Conservation (phyloP, 2,797 vertebrate species). For the Menidia menidia region DNA sequence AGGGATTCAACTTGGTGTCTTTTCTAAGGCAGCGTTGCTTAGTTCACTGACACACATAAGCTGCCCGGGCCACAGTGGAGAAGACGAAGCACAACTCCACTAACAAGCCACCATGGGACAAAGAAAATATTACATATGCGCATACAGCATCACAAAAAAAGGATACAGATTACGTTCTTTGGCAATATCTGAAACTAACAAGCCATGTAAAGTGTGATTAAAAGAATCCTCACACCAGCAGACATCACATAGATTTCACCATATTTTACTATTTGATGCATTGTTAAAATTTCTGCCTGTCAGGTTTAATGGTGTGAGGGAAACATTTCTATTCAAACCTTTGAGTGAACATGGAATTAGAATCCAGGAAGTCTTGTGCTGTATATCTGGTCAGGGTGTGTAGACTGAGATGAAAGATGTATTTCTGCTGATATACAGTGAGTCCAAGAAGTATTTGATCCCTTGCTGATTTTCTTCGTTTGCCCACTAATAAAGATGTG, state of each 20-base stretch:
- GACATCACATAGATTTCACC: too few relatives aligned
- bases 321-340: too few relatives aligned
- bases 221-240: neutral
- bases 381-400: neutral
- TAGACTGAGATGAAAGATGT: neutral
- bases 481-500: too few relatives aligned
- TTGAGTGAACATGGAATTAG: too few relatives aligned
- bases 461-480: too few relatives aligned
- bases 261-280: neutral
- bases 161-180: neutral
- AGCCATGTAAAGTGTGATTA: neutral
- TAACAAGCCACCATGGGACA: conserved; percentile 46
- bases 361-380: too few relatives aligned
- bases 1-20: conserved; percentile 19
- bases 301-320: neutral
- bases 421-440: neutral
- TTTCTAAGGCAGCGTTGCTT: conserved; percentile 10
- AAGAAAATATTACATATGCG: neutral
- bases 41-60: conserved; percentile 4
- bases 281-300: neutral
- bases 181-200: neutral
- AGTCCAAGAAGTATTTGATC: too few relatives aligned
- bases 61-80: conserved; percentile 3
- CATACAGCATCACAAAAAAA: neutral
- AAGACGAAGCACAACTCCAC: conserved; percentile 6